A percentile compares a stretch with the other conserved stretches of the same genome.
phyloP scores from a whole-genome alignment of 2,797 vertebrate species.

The Channa striata region DNA sequence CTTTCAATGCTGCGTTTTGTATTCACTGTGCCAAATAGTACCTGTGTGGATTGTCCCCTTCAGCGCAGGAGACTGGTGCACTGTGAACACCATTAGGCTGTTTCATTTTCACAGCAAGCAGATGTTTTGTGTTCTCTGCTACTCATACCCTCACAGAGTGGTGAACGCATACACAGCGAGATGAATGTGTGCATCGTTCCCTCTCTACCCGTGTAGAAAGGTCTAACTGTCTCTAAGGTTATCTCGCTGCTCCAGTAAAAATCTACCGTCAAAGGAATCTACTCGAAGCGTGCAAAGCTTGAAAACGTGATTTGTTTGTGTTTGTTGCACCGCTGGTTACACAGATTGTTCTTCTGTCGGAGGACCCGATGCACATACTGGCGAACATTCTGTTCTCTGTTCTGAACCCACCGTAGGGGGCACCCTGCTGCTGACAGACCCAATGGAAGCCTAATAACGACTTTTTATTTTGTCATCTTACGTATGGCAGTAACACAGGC shows the following conservation, averaged over 20 bases:
- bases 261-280: slow-evolving; percentile 59
- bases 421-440: not conserved
- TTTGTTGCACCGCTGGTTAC: slow-evolving; percentile 46
- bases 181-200: slow-evolving; percentile 62
- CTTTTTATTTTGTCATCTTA: too few species aligned
- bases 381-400: slow-evolving; percentile 50
- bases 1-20: slow-evolving; percentile 49
- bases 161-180: slow-evolving; percentile 46
- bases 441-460: slow-evolving; percentile 7
- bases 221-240: slow-evolving; percentile 58
- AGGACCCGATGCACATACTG: slow-evolving; percentile 19
- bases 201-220: slow-evolving; percentile 44
- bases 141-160: slow-evolving; percentile 42
- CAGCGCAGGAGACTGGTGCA: slow-evolving; percentile 63
- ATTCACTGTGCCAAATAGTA: slow-evolving; percentile 65
- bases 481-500: too few species aligned
- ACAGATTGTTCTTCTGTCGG: slow-evolving; percentile 22
- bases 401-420: slow-evolving; percentile 1
- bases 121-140: slow-evolving; percentile 73
- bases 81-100: slow-evolving; percentile 72
- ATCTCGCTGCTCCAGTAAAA: slow-evolving; percentile 58
- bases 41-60: slow-evolving; percentile 68
- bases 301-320: slow-evolving; percentile 58
- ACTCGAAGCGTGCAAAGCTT: slow-evolving; percentile 28
- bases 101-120: slow-evolving; percentile 74